These are phyloP conservation scores for Phodopus roborovskii DNA, from an alignment of 2,113 vertebrate genomes.

Conservation along the genomic window DNA sequence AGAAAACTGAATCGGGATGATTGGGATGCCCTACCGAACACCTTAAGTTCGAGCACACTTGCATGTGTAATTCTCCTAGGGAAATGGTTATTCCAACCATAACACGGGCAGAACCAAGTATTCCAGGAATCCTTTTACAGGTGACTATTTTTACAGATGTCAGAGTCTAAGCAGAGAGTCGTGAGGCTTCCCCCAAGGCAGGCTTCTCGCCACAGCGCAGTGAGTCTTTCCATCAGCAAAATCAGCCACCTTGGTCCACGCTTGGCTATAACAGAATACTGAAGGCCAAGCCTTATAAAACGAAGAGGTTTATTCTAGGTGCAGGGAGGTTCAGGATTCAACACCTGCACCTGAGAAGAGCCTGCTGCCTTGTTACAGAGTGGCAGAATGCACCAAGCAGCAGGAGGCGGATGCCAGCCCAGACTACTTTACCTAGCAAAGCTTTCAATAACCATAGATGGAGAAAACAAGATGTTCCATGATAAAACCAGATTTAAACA, in stretches of 20 bases:
- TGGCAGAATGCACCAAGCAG: too few relatives aligned
- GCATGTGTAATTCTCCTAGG: neutral
- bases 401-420: neutral
- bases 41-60: neutral
- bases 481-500: too few relatives aligned
- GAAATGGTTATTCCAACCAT: neutral
- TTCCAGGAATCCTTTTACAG: neutral
- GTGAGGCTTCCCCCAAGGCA: neutral
- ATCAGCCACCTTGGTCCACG: neutral
- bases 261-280: neutral
- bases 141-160: neutral
- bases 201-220: neutral
- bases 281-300: neutral
- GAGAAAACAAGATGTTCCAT: too few relatives aligned
- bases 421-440: too few relatives aligned
- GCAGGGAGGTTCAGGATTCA: neutral
- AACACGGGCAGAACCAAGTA: neutral
- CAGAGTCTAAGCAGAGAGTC: neutral
- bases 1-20: neutral
- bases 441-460: too few relatives aligned
- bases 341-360: too few relatives aligned
- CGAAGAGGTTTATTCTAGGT: neutral
- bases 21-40: neutral
- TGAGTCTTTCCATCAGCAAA: neutral
- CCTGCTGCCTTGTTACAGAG: neutral